Conservation (phyloP, 1,140 invertebrate species). For the Octopus bimaculoides region DNA sequence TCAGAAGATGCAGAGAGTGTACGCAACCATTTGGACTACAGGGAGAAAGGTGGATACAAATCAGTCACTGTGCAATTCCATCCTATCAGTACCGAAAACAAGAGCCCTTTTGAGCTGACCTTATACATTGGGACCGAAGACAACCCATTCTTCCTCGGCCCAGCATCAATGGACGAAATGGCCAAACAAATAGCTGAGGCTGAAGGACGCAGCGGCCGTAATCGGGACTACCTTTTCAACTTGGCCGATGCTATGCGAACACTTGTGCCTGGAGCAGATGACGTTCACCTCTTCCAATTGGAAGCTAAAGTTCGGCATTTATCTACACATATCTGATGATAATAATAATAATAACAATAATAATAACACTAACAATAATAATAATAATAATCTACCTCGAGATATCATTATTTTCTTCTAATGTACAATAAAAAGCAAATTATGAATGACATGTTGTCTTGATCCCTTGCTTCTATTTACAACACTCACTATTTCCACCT, state of each 20-base stretch:
- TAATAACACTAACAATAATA: too few species aligned
- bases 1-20: constrained; percentile 69
- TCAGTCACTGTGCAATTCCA: constrained; percentile 39
- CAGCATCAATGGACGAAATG: constrained; percentile 72
- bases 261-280: constrained; percentile 67
- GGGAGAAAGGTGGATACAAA: constrained; percentile 72
- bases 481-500: too few species aligned
- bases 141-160: constrained; percentile 70
- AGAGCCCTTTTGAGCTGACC: constrained; percentile 67
- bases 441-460: background rate
- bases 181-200: constrained; percentile 74
- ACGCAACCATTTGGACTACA: constrained; percentile 76
- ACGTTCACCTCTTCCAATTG: constrained; percentile 71
- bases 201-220: constrained; percentile 78
- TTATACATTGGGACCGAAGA: constrained; percentile 79
- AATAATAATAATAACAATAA: too few species aligned
- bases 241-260: constrained; percentile 75
- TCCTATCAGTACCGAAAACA: constrained; percentile 25
- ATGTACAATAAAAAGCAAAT: constrained; percentile 8
- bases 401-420: background rate
- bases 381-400: too few species aligned
- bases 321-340: background rate
- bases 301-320: constrained; percentile 59
- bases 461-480: background rate
- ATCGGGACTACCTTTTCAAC: constrained; percentile 85